A percentile compares a stretch with the other conserved stretches of the same genome.
These are phyloP conservation scores for Gymnoscelis rufifasciata DNA, from an alignment of 2,888 invertebrate genomes.

Conservation along the genomic window DNA sequence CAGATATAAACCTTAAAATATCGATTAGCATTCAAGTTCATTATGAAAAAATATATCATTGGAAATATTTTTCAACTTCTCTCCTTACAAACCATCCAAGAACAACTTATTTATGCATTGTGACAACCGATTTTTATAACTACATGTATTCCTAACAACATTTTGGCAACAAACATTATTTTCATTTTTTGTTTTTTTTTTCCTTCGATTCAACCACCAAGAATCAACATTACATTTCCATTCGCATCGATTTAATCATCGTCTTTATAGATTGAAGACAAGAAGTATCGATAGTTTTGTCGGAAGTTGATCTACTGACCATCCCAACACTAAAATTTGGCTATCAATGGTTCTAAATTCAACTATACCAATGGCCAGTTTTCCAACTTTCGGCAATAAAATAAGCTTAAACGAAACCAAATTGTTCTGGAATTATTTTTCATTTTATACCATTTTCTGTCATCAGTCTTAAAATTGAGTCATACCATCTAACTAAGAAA, in stretches of 20 bases:
- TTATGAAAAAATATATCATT: constrained; percentile 79
- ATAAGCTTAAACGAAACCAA: constrained; percentile 52
- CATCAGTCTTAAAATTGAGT: constrained; percentile 81
- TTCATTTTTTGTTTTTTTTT: constrained; percentile 47
- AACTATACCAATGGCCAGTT: constrained; percentile 42
- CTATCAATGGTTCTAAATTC: constrained; percentile 51
- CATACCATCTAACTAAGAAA: constrained; percentile 76
- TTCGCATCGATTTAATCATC: constrained; percentile 54
- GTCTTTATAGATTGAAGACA: constrained; percentile 63
- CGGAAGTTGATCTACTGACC: constrained; percentile 43
- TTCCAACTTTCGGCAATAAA: constrained; percentile 41
- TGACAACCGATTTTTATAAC: constrained; percentile 77
- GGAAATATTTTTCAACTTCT: constrained; percentile 77
- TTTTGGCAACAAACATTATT: constrained; percentile 79
- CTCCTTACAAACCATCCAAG: constrained; percentile 74
- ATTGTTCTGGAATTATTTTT: constrained; percentile 49
- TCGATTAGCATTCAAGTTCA: constrained; percentile 75
- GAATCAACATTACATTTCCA: constrained; percentile 59
- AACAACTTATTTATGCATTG: constrained; percentile 76
- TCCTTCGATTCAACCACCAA: constrained; percentile 62
- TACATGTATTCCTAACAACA: constrained; percentile 76
- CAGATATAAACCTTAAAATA: constrained; percentile 76
- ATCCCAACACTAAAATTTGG: constrained; percentile 50
- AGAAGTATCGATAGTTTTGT: constrained; percentile 53
- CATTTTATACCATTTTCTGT: constrained; percentile 58